Percentiles rank a stretch among this genome's conserved stretches.
Conservation (phyloP, 2,113 vertebrate genomes). For the Dryoscopus gambensis region DNA sequence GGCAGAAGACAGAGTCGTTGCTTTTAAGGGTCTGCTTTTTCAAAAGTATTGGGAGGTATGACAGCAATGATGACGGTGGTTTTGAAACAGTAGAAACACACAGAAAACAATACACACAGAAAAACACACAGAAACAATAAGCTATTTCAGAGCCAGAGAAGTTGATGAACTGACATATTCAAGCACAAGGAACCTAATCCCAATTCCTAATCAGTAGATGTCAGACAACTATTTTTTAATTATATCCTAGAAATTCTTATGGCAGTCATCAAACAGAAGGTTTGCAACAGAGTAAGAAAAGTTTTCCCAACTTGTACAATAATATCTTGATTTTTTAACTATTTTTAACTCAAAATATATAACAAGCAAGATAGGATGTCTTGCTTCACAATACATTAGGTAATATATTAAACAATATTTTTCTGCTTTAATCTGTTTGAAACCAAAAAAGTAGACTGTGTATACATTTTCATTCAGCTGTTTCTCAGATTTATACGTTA, state of each 20-base stretch:
- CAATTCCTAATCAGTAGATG: neutral
- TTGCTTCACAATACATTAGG: neutral
- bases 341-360: neutral
- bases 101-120: neutral
- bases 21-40: neutral
- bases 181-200: neutral
- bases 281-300: neutral
- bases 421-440: neutral
- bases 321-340: neutral
- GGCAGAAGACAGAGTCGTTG: neutral
- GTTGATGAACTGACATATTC: neutral
- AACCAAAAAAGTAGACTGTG: neutral
- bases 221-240: neutral
- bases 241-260: neutral
- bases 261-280: neutral
- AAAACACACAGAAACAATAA: neutral
- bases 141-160: neutral
- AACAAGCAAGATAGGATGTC: neutral
- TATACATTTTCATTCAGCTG: neutral
- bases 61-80: rapidly evolving
- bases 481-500: neutral
- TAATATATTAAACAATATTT: neutral
- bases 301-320: neutral
- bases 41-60: neutral
- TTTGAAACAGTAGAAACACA: neutral